phyloP scores from a whole-genome alignment of 1,140 invertebrate genomes.

The Bursaphelenchus mucronatus region DNA sequence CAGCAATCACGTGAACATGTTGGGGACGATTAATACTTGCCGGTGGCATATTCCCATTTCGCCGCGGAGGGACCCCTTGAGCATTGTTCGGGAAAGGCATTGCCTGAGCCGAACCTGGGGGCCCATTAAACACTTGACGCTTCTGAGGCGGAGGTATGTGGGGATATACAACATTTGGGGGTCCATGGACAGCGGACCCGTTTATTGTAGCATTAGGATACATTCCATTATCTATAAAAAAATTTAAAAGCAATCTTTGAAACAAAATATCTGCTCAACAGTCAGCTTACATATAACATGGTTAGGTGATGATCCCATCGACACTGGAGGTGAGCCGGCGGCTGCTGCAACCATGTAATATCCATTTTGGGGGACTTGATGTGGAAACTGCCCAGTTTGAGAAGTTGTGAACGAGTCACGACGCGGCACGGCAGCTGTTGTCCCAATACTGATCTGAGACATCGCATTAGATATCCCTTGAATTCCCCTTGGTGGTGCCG shows the following conservation, averaged over 20 bases:
- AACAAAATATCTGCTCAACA: too few relatives aligned
- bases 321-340: constrained; percentile 6
- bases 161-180: constrained; percentile 17
- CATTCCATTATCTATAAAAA: constrained; percentile 1
- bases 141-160: constrained; percentile 3
- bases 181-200: not conserved
- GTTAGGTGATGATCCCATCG: constrained; percentile 17
- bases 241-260: not conserved
- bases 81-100: constrained; percentile 3
- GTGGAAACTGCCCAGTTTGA: not conserved
- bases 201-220: constrained; percentile 7
- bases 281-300: constrained; percentile 9
- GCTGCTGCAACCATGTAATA: constrained; percentile 12
- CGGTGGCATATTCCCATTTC: not conserved
- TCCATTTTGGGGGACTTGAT: constrained; percentile 5
- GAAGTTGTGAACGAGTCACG: constrained; percentile 12
- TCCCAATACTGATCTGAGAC: constrained; percentile 9
- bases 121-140: constrained; percentile 7
- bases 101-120: not conserved
- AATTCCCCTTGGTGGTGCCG: not conserved
- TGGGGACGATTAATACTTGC: not conserved
- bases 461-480: not conserved
- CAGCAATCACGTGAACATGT: constrained; percentile 24
- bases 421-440: not conserved
- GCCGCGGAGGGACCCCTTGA: constrained; percentile 1